phyloP scores from a whole-genome alignment of 2,888 invertebrate species.

The Kuschelorhynchus macadamiae region DNA sequence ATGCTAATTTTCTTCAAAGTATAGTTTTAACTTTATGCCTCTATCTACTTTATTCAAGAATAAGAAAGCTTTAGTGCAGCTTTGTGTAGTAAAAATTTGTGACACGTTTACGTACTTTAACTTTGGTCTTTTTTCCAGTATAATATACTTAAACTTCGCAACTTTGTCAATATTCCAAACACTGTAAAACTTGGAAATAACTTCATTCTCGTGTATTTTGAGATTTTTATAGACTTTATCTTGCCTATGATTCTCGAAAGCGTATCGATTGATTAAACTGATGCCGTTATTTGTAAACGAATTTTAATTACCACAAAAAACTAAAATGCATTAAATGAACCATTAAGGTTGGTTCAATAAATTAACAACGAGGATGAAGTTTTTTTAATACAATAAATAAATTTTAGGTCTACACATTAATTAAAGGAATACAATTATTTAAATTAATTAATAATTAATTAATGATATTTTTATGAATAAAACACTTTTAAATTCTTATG shows the following conservation, averaged over 20 bases:
- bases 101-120: conserved; percentile 48
- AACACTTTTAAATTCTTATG: too few relatives aligned
- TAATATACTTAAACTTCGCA: conserved; percentile 43
- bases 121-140: conserved; percentile 34
- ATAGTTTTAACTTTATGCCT: conserved; percentile 3
- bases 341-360: too few relatives aligned
- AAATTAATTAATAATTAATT: too few relatives aligned
- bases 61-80: conserved; percentile 29
- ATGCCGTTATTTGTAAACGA: too few relatives aligned
- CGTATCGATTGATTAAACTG: too few relatives aligned
- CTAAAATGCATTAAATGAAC: too few relatives aligned
- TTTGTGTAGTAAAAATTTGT: conserved; percentile 42
- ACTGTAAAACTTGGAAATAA: conserved; percentile 36
- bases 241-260: neutral
- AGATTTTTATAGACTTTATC: conserved; percentile 23
- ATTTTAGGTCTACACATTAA: too few relatives aligned
- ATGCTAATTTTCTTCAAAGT: conserved; percentile 1
- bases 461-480: too few relatives aligned
- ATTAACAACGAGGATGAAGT: too few relatives aligned
- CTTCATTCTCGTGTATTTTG: conserved; percentile 23
- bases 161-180: conserved; percentile 45
- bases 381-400: too few relatives aligned
- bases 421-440: too few relatives aligned
- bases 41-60: conserved; percentile 27
- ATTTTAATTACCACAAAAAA: too few relatives aligned